These are phyloP conservation scores for Tetramorium simillimum DNA, from an alignment of 1,140 invertebrate genomes.

Conservation along the genomic window DNA sequence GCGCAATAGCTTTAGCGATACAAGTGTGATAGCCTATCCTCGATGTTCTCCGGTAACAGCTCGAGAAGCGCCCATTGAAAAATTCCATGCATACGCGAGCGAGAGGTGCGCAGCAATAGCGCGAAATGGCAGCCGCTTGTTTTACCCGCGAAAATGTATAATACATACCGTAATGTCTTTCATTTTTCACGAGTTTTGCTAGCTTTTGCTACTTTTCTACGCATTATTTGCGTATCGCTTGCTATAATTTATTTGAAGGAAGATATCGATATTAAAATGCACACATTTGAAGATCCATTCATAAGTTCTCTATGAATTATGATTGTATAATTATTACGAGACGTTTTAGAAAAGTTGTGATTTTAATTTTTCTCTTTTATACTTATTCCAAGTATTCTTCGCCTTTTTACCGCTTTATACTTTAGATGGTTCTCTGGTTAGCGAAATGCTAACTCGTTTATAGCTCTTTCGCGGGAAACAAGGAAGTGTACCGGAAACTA, in stretches of 20 bases:
- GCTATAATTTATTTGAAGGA: neutral
- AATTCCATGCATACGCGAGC: slow-evolving; percentile 70
- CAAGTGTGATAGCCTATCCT: neutral
- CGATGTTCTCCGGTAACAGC: slow-evolving; percentile 28
- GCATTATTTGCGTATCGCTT: neutral
- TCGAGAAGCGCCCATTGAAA: slow-evolving; percentile 64
- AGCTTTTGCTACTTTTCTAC: neutral
- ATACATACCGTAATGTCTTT: slow-evolving; percentile 47
- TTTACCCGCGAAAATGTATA: slow-evolving; percentile 23
- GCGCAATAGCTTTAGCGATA: neutral
- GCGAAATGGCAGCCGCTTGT: neutral
- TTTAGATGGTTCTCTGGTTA: neutral
- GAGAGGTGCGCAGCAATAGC: slow-evolving; percentile 29
- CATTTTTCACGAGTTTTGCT: slow-evolving; percentile 20
- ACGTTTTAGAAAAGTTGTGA: neutral
- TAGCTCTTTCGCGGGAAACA: neutral
- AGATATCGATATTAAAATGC: neutral
- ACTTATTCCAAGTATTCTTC: neutral
- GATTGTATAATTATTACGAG: neutral
- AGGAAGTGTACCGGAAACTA: slow-evolving; percentile 22
- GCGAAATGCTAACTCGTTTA: slow-evolving; percentile 10
- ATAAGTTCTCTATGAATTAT: neutral
- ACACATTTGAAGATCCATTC: neutral
- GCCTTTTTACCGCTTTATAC: neutral
- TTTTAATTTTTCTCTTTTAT: neutral